Conservation (phyloP, 2,113 vertebrate genomes). For the Xenopus laevis region DNA sequence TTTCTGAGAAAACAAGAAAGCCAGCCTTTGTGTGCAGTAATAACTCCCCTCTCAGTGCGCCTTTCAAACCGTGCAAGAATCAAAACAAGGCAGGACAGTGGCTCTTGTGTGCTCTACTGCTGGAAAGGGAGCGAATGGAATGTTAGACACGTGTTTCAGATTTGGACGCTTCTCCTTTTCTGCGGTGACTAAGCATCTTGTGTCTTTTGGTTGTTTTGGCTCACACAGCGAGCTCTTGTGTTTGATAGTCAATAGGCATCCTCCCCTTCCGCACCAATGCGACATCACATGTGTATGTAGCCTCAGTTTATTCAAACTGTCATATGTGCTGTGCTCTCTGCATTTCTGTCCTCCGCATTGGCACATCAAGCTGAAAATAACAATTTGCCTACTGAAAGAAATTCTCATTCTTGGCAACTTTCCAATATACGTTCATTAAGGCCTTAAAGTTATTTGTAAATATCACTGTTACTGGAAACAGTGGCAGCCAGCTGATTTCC, state of each 20-base stretch:
- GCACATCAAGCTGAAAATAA: too few relatives aligned
- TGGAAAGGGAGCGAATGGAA: slow-evolving; percentile 56
- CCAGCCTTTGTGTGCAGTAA: slow-evolving; percentile 34
- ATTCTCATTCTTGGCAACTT: too few relatives aligned
- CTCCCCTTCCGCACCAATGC: slow-evolving; percentile 5
- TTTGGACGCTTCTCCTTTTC: slow-evolving; percentile 53
- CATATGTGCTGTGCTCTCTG: too few relatives aligned
- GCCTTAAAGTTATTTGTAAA: too few relatives aligned
- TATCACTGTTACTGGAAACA: too few relatives aligned
- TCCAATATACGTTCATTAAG: too few relatives aligned
- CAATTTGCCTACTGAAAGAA: too few relatives aligned
- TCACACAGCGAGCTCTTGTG: slow-evolving; percentile 46
- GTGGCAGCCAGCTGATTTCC: too few relatives aligned
- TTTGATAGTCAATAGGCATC: slow-evolving; percentile 31
- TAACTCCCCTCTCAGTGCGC: slow-evolving; percentile 24
- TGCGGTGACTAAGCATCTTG: slow-evolving; percentile 62
- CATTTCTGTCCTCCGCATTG: too few relatives aligned
- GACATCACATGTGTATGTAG: slow-evolving; percentile 7
- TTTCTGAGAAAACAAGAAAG: slow-evolving; percentile 22
- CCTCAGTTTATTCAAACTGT: not conserved
- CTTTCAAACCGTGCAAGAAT: slow-evolving; percentile 44
- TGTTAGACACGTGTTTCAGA: slow-evolving; percentile 57
- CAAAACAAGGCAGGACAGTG: slow-evolving; percentile 48
- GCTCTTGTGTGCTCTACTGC: slow-evolving; percentile 50
- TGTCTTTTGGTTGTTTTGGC: slow-evolving; percentile 42